Base-by-base conservation (phyloP, 2,113 vertebrate genomes). In the Chloebia gouldiae region DNA sequence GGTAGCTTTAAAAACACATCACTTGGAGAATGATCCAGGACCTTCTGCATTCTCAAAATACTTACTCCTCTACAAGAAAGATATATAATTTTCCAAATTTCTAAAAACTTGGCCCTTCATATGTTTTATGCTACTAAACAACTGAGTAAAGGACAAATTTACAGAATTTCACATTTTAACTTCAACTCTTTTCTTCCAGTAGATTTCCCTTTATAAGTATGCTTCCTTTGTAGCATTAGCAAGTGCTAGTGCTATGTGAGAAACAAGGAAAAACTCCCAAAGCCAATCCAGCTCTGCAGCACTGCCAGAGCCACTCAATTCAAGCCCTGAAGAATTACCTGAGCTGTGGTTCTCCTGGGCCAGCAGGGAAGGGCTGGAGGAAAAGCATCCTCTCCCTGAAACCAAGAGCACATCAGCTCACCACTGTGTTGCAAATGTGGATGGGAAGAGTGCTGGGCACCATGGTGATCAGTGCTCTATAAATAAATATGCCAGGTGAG, bases 401-500 rank as follows among this genome's bases (percentile, higher is more conserved):
- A 47, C 30, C 50, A 81, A 84, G 30, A 89, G 22, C 50, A 57
- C 0, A 9, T 64, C 71, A 71, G 63, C 51, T 82, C 85, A 78
- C 31, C 59, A 30, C 30, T 5, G 37, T 31, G 16, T 9, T 81
- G 68, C 23, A 69, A 57, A 72, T 40, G 42, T 65, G 39, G 70
- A 65, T 15, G 65, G 78, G 56, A 60, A 85, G 31, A 71, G 86
- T 50, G 76, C 47, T 37, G 54, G 63, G 27, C 54, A 86, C n/a
- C 30, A 22, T 2, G 15, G 65, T 30, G 77, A 90, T 78, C 73
- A 92, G 61, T 66, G 72, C n/a, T 72, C 69, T 88, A 71, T 51
- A 93, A 94, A 95, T 88, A 96, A 80, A 88, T 53, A 90, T 5
- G 27, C 44, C 57, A 88, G 72, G 81, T 54, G 90, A 89, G 86